A percentile compares a stretch with the other conserved stretches of the same genome.
phyloP scores from a whole-genome alignment of 2,797 vertebrate species.

The Acropternis orthonyx region DNA sequence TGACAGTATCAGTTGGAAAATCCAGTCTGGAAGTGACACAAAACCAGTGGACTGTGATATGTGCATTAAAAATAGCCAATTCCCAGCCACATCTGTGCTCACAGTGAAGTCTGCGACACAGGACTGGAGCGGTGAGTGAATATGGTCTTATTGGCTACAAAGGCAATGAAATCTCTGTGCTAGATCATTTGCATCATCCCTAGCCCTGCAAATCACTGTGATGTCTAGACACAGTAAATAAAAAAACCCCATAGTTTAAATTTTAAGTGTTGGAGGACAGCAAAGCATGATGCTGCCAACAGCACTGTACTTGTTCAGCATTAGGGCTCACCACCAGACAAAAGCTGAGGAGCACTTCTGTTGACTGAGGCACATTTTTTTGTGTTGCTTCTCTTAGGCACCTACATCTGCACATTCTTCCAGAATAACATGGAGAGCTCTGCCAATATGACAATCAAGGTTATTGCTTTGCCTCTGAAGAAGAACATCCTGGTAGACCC shows the following conservation, averaged over 20 bases:
- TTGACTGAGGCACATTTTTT: background rate
- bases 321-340: background rate
- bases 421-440: conserved; percentile 50
- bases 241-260: background rate
- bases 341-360: background rate
- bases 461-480: conserved; percentile 60
- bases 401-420: conserved; percentile 70
- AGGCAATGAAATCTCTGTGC: background rate
- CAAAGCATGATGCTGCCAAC: background rate
- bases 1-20: conserved; percentile 71
- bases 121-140: conserved; percentile 72
- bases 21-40: conserved; percentile 31
- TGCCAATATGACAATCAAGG: conserved; percentile 1
- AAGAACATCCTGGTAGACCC: conserved; percentile 69
- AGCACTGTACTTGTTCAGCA: background rate
- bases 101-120: conserved; percentile 31
- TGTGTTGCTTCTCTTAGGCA: conserved; percentile 62
- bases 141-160: background rate
- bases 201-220: background rate
- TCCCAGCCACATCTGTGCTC: conserved; percentile 43
- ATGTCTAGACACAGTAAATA: background rate
- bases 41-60: background rate
- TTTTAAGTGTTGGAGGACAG: background rate
- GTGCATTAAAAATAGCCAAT: background rate
- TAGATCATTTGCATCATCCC: background rate